A percentile compares a stretch with the other conserved stretches of the same genome.
Evolutionary conservation across 2,113 vertebrate genomes (phyloP).

Genomic region (Tympanuchus pallidicinctus): DNA sequence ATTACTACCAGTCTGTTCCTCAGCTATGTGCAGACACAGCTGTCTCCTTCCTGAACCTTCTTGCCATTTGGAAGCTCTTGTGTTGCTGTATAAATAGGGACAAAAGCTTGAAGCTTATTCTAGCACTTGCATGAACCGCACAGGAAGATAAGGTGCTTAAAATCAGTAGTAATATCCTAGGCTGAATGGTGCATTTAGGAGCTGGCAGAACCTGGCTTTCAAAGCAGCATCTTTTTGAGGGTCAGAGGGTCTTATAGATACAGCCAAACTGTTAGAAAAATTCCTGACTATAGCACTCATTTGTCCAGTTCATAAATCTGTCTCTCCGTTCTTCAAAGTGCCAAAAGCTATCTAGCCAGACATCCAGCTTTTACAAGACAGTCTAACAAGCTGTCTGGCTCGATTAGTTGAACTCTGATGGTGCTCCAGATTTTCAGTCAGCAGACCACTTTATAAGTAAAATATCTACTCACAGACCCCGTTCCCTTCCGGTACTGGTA

Average conservation of each 20-base stretch:
- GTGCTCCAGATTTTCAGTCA: conserved; percentile 59
- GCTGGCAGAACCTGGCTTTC: background rate
- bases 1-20: background rate
- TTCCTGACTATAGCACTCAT: conserved; percentile 8
- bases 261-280: conserved; percentile 44
- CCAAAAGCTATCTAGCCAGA: conserved; percentile 70
- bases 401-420: conserved; percentile 61
- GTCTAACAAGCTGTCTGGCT: conserved; percentile 68
- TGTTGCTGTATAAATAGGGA: background rate
- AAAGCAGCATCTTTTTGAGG: conserved; percentile 27
- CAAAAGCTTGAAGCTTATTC: background rate
- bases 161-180: background rate
- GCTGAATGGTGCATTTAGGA: background rate
- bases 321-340: conserved; percentile 41
- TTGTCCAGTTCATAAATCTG: conserved; percentile 68
- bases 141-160: conserved; percentile 9
- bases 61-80: background rate
- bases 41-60: background rate
- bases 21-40: background rate
- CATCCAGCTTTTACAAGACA: conserved; percentile 65
- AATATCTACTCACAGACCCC: conserved; percentile 19
- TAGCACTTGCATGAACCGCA: background rate
- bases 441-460: conserved; percentile 60
- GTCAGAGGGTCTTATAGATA: conserved; percentile 36
- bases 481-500: background rate